phyloP scores from a whole-genome alignment of 2,113 vertebrate genomes.

The Salvelinus fontinalis region DNA sequence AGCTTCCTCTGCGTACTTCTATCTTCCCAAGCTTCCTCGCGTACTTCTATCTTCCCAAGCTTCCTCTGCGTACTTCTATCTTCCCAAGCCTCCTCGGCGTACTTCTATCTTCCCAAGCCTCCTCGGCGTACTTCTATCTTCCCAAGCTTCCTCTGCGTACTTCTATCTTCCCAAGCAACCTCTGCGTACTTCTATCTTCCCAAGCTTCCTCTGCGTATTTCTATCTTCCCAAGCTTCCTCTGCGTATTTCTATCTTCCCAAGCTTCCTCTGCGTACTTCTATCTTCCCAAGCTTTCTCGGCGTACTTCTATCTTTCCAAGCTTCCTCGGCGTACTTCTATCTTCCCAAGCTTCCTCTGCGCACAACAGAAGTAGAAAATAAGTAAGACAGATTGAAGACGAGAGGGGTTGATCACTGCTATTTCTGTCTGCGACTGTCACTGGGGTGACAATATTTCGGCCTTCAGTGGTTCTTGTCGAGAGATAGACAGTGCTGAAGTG shows the following conservation, averaged over 20 bases:
- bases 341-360: background rate
- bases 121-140: background rate
- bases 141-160: background rate
- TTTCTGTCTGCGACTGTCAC: background rate
- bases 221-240: background rate
- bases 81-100: too few relatives aligned
- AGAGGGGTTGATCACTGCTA: background rate
- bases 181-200: too few relatives aligned
- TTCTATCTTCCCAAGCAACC: background rate
- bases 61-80: background rate
- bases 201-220: background rate
- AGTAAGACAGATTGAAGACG: slow-evolving; percentile 41
- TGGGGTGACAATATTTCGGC: background rate
- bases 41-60: too few relatives aligned
- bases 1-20: background rate
- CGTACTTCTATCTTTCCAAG: too few relatives aligned
- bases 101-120: background rate
- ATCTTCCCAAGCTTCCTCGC: background rate
- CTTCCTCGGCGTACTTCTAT: background rate
- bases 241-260: background rate
- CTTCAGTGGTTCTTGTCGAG: background rate
- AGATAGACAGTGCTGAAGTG: background rate
- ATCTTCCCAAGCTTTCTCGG: background rate
- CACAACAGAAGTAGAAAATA: background rate
- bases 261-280: background rate